These are phyloP conservation scores for Gorsachius goisagi DNA, from an alignment of 2,113 vertebrate species.

Conservation along the genomic window DNA sequence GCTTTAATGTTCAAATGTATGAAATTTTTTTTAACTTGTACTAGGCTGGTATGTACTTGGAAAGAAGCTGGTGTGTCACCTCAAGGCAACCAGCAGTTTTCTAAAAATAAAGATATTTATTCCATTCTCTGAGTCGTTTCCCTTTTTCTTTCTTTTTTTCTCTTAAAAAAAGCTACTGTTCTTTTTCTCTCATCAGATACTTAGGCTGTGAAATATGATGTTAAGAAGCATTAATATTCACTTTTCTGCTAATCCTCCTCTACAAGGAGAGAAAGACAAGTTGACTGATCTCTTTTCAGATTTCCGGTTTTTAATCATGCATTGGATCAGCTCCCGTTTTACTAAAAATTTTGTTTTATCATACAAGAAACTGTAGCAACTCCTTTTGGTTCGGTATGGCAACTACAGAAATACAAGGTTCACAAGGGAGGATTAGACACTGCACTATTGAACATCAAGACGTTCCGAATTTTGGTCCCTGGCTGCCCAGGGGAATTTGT, in stretches of 20 bases:
- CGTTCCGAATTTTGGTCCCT: background rate
- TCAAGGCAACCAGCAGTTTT: background rate
- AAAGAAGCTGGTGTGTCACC: background rate
- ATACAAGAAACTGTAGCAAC: background rate
- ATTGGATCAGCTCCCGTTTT: background rate
- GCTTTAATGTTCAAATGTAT: background rate
- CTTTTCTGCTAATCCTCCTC: background rate
- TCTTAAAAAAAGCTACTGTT: background rate
- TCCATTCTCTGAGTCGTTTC: background rate
- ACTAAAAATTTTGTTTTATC: background rate
- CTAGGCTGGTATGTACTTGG: background rate
- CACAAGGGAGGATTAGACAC: background rate
- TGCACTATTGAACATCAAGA: background rate
- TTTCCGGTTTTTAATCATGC: background rate
- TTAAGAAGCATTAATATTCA: constrained; percentile 24
- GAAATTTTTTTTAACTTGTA: constrained; percentile 23
- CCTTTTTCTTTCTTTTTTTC: background rate
- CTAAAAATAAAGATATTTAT: constrained; percentile 15
- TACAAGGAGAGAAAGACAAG: background rate
- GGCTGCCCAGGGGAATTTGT: background rate
- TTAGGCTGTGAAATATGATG: constrained; percentile 14
- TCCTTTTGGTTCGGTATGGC: background rate
- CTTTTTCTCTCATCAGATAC: background rate
- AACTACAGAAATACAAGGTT: background rate
- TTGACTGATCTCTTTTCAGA: background rate